A percentile compares a stretch with the other conserved stretches of the same genome.
Conservation (phyloP, 2,113 vertebrate genomes). For the Artemisiospiza belli region DNA sequence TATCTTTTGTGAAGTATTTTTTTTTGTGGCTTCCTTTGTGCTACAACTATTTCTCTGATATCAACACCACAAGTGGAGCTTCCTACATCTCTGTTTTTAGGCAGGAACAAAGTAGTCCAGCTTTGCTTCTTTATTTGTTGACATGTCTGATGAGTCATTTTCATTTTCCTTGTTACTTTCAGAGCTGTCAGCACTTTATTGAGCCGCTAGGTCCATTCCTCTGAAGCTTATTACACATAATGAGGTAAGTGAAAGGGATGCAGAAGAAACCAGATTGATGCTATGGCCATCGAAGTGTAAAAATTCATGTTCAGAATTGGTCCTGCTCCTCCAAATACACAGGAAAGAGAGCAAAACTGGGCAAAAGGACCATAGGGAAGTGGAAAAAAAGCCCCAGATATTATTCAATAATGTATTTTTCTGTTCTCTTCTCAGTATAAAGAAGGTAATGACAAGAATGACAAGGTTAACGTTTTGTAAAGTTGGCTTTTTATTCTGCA, state of each 20-base stretch:
- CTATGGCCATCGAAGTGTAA: neutral
- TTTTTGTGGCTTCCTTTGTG: neutral
- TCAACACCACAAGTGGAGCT: neutral
- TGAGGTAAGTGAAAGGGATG: conserved; percentile 24
- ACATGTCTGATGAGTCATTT: neutral
- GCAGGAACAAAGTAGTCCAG: neutral
- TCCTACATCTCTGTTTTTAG: neutral
- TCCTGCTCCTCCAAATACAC: neutral
- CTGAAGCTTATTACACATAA: conserved; percentile 13
- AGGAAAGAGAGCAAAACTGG: neutral
- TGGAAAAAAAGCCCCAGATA: neutral
- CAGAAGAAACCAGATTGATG: neutral
- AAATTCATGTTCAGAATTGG: neutral
- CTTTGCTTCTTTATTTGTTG: neutral
- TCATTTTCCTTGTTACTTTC: neutral
- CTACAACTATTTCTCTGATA: neutral
- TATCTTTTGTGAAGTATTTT: neutral
- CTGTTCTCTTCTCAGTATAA: neutral
- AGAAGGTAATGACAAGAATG: neutral
- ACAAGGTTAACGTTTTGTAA: fast-evolving
- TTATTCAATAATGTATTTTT: neutral
- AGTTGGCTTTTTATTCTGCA: neutral
- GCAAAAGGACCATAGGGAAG: neutral
- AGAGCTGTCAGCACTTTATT: neutral
- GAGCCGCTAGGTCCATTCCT: neutral